phyloP scores from a whole-genome alignment of 2,888 invertebrate species.

The Cheilosia scutellata region DNA sequence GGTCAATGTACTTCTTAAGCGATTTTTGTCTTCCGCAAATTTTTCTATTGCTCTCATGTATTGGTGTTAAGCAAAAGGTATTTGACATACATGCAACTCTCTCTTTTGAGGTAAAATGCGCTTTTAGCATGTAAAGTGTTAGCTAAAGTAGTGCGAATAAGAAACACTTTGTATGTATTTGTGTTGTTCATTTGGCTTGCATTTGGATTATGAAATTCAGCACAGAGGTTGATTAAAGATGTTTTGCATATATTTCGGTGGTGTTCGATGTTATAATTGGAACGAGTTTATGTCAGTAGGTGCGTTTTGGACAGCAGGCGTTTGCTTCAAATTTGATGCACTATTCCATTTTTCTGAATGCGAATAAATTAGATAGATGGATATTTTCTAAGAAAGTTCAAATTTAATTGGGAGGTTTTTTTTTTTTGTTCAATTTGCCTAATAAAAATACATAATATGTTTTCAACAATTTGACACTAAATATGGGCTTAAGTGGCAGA shows the following conservation, averaged over 20 bases:
- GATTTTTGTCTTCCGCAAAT: conserved; percentile 74
- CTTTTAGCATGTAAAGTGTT: background rate
- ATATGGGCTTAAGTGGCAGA: too few relatives aligned
- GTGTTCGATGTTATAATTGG: conserved; percentile 47
- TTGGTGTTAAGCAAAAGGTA: conserved; percentile 58
- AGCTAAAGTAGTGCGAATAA: conserved; percentile 18
- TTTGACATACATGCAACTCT: conserved; percentile 75
- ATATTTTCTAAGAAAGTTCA: too few relatives aligned
- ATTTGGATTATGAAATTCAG: conserved; percentile 68
- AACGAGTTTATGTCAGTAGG: background rate
- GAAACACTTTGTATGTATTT: conserved; percentile 20
- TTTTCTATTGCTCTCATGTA: conserved; percentile 49
- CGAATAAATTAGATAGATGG: too few relatives aligned
- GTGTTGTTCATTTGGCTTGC: conserved; percentile 27
- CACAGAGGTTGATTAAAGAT: conserved; percentile 33
- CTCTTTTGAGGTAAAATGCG: conserved; percentile 67
- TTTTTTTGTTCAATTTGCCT: too few relatives aligned
- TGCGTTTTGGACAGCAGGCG: background rate
- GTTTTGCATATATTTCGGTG: conserved; percentile 39
- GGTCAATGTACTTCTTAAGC: conserved; percentile 72
- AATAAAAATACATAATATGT: too few relatives aligned
- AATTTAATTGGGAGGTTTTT: too few relatives aligned
- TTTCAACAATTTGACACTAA: too few relatives aligned
- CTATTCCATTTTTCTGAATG: too few relatives aligned
- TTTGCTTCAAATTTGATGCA: too few relatives aligned